These are phyloP conservation scores for Sprattus sprattus DNA, from an alignment of 2,113 vertebrate genomes.

Conservation along the genomic window DNA sequence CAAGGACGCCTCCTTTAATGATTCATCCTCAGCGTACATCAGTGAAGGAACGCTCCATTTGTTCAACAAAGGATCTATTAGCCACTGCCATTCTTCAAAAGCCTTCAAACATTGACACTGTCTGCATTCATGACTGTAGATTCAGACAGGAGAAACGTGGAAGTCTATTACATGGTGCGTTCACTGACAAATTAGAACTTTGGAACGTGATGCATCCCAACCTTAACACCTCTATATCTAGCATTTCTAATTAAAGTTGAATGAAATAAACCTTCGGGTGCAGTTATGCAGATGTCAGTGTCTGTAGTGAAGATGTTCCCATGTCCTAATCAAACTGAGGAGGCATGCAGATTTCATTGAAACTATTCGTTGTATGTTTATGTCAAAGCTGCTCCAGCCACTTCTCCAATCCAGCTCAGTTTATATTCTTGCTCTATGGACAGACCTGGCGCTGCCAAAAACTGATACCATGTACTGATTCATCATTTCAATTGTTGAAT, in stretches of 20 bases:
- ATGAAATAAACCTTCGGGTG: not conserved
- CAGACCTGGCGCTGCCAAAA: not conserved
- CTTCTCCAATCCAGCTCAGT: not conserved
- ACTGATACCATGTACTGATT: not conserved
- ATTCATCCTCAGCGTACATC: constrained; percentile 25
- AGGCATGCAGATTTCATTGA: not conserved
- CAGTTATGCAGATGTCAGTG: not conserved
- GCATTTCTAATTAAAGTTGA: not conserved
- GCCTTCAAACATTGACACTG: not conserved
- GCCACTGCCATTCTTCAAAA: not conserved
- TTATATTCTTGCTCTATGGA: not conserved
- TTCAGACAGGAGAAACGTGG: not conserved
- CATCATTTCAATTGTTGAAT: not conserved
- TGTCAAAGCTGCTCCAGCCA: not conserved
- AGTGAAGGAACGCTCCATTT: not conserved
- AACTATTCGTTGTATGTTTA: not conserved
- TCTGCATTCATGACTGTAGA: not conserved
- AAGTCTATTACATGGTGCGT: not conserved
- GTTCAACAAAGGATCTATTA: not conserved
- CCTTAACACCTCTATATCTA: not conserved
- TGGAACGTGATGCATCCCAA: not conserved
- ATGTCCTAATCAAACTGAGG: not conserved
- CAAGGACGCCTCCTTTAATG: constrained; percentile 41
- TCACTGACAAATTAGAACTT: not conserved
- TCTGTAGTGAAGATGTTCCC: not conserved